These are phyloP conservation scores for Pammene fasciana DNA, from an alignment of 2,888 invertebrate genomes.

Conservation along the genomic window DNA sequence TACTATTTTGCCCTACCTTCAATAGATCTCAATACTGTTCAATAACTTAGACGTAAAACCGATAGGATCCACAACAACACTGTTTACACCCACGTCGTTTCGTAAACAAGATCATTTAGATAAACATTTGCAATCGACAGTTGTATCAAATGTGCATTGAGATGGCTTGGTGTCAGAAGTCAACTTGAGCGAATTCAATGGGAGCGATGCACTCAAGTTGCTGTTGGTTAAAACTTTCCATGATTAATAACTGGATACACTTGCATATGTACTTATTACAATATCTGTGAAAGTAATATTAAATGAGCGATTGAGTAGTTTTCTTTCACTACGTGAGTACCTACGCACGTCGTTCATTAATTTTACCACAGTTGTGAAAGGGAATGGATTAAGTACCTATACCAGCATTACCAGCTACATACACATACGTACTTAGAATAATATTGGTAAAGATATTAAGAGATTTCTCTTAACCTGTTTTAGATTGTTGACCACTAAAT, in stretches of 20 bases:
- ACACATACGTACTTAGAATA: constrained; percentile 28
- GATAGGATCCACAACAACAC: constrained; percentile 4
- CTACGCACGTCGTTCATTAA: not conserved
- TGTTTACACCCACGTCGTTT: constrained; percentile 4
- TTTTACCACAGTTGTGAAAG: constrained; percentile 17
- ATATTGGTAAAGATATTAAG: constrained; percentile 3
- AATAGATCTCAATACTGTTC: not conserved
- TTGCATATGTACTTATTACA: not conserved
- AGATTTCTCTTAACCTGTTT: constrained; percentile 36
- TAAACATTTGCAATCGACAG: constrained; percentile 48
- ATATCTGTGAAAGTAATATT: constrained; percentile 1
- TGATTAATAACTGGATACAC: constrained; percentile 13
- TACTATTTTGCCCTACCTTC: not conserved
- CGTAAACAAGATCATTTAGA: constrained; percentile 57
- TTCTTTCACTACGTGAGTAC: constrained; percentile 6
- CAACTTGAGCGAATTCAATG: constrained; percentile 29
- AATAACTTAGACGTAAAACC: constrained; percentile 11
- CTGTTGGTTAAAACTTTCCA: constrained; percentile 17
- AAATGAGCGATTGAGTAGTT: not conserved
- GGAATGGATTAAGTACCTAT: constrained; percentile 27
- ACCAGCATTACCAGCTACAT: constrained; percentile 12
- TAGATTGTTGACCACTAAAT: constrained; percentile 9
- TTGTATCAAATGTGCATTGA: constrained; percentile 19
- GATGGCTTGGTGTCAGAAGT: constrained; percentile 35
- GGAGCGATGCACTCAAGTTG: constrained; percentile 27